A percentile compares a stretch with the other conserved stretches of the same genome.
Evolutionary conservation across 2,888 invertebrate genomes (phyloP).

Genomic region (Sturmia bella): DNA sequence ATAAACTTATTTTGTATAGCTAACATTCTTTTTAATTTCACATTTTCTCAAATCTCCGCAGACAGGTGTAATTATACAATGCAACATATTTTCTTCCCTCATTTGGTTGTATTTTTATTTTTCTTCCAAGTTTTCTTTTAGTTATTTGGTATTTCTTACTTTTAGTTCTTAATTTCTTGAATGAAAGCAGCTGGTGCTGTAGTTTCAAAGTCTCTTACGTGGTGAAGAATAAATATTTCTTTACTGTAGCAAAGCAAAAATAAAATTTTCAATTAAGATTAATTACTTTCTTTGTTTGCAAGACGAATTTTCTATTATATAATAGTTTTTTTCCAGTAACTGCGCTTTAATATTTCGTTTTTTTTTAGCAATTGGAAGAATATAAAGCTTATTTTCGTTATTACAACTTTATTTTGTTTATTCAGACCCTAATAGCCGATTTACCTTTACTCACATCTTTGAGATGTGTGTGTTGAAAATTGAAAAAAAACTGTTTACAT

Average conservation of each 20-base stretch:
- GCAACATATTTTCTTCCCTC: not conserved
- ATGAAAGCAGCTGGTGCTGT: conserved; percentile 49
- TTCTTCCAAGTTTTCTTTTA: not conserved
- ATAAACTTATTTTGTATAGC: too few relatives aligned
- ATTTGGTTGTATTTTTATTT: not conserved
- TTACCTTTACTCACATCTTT: too few relatives aligned
- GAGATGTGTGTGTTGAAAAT: too few relatives aligned
- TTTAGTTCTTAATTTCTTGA: not conserved
- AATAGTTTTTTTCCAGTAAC: conserved; percentile 33
- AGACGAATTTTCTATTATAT: conserved; percentile 31
- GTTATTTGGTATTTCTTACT: not conserved
- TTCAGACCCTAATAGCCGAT: too few relatives aligned
- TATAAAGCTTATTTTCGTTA: too few relatives aligned
- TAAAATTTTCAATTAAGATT: conserved; percentile 62
- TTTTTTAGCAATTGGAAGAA: too few relatives aligned
- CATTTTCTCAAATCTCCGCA: too few relatives aligned
- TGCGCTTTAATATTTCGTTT: conserved; percentile 9
- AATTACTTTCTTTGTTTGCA: conserved; percentile 56
- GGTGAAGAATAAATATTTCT: conserved; percentile 14
- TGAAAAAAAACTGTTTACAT: too few relatives aligned
- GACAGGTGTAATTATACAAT: not conserved
- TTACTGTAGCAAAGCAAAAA: conserved; percentile 3
- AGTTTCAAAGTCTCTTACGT: conserved; percentile 32
- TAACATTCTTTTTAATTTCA: too few relatives aligned
- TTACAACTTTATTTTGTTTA: too few relatives aligned